Percentiles rank a stretch among this genome's conserved stretches.
Conservation (phyloP, 2,888 invertebrate species). For the Nymphalis c-album region DNA sequence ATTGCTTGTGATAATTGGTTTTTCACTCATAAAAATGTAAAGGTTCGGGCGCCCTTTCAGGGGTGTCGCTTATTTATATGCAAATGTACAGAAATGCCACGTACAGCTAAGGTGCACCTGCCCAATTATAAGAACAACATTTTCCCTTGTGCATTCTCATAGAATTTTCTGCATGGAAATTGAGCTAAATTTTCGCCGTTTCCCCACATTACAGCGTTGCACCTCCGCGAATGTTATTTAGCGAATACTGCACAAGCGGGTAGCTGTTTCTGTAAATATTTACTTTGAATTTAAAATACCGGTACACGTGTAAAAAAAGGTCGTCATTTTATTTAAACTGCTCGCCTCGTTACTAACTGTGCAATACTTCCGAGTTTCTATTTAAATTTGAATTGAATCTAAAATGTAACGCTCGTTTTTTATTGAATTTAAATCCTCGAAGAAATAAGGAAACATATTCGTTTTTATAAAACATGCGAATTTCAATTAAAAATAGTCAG, state of each 20-base stretch:
- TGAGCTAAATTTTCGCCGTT: slow-evolving; percentile 64
- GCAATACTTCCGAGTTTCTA: slow-evolving; percentile 4
- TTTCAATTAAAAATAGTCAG: slow-evolving; percentile 1
- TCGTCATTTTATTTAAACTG: slow-evolving; percentile 33
- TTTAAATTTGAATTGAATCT: not conserved
- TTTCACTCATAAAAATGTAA: slow-evolving; percentile 73
- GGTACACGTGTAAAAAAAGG: slow-evolving; percentile 36
- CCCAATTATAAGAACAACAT: slow-evolving; percentile 77
- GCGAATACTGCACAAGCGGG: slow-evolving; percentile 45
- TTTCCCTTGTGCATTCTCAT: slow-evolving; percentile 74
- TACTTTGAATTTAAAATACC: slow-evolving; percentile 43
- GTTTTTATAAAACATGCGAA: not conserved
- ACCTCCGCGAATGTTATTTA: slow-evolving; percentile 49
- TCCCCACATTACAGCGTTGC: slow-evolving; percentile 55
- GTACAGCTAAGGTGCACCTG: slow-evolving; percentile 75
- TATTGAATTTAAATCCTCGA: not conserved
- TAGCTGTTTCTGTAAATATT: slow-evolving; percentile 58
- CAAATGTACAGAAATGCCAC: slow-evolving; percentile 72
- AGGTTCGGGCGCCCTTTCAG: slow-evolving; percentile 61
- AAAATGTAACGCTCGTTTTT: not conserved
- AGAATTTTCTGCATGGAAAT: slow-evolving; percentile 61
- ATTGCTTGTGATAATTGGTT: slow-evolving; percentile 77
- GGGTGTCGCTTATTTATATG: slow-evolving; percentile 77
- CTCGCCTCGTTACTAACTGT: slow-evolving; percentile 31
- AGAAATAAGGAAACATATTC: not conserved